Percentiles rank a stretch among this genome's conserved stretches.
These are phyloP conservation scores for Venturia canescens DNA, from an alignment of 1,140 invertebrate genomes.

Conservation along the genomic window DNA sequence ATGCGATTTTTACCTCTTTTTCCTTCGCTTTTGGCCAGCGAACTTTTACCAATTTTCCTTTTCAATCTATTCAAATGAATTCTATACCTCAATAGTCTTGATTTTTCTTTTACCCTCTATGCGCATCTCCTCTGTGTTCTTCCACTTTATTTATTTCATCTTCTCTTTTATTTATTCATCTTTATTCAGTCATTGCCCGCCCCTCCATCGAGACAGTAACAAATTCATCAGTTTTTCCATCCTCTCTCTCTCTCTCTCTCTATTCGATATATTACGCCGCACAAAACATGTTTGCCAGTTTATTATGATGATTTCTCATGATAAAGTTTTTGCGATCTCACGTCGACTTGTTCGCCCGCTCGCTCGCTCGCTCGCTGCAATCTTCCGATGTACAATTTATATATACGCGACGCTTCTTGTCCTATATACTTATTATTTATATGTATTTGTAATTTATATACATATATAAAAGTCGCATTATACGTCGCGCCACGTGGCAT, in stretches of 20 bases:
- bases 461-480: conserved; percentile 18
- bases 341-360: background rate
- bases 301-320: conserved; percentile 11
- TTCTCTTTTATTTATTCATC: background rate
- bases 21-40: background rate
- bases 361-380: background rate
- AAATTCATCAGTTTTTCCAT: background rate
- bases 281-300: conserved; percentile 2
- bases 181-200: too few relatives aligned
- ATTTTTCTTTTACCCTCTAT: background rate
- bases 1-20: background rate
- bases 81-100: background rate
- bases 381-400: background rate
- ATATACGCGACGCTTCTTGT: background rate
- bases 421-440: background rate
- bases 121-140: background rate
- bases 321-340: conserved; percentile 14
- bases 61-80: conserved; percentile 10
- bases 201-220: too few relatives aligned
- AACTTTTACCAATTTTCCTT: background rate
- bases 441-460: background rate
- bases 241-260: background rate
- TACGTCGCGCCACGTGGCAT: conserved; percentile 44
- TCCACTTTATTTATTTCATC: background rate
- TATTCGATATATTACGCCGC: background rate